Evolutionary conservation across 2,888 invertebrate genomes (phyloP), one percentile per base, ranked within the genome.

Genomic region (Tachina fera): DNA sequence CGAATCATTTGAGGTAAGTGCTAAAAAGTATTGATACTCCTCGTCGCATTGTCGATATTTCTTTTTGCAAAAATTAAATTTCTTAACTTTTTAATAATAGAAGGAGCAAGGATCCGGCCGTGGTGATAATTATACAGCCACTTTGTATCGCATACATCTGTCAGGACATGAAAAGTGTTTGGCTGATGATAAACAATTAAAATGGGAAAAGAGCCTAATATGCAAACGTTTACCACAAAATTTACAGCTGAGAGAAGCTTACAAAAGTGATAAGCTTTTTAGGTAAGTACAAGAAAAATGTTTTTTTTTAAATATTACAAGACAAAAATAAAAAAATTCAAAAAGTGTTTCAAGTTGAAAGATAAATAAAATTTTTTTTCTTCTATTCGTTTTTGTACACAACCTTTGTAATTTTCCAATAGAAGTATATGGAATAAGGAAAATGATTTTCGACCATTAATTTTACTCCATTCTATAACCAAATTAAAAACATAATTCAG

Each of bases 71-170:
- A 22, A 22, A 22, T 22, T 31, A 22, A 31, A 58, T 16, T 16
- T 45, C 1, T 4, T 16, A 10, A 63, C 43, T 74, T 70, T 51
- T 47, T 68, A 22, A 70, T 14, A n/a, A 61, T 75, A 96, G 94
- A 95, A 95, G 84, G 94, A 95, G 16, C 95, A 94, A 5, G 96
- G 96, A n/a, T 95, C 96, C 0, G 95, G 95, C 80, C 93, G 96
- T 72, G 96, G 96, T 0, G 96, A 96, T 89, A 96, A 96, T 91
- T 96, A 96, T 89, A 96, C 96, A 0, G 96, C 96, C 10, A 95
- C 95, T 94, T 93, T 96, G 9, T 96, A 96, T 91, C 94, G 96
- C 14, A 93, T 96, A 78, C 93, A 94, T 1, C 91, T 95, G 4
- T 94, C 94, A 88, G 96, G 96, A 47, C 90, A 90, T 65, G 88